Conservation (phyloP, 1,140 invertebrate species). For the Drosophila cardini region DNA sequence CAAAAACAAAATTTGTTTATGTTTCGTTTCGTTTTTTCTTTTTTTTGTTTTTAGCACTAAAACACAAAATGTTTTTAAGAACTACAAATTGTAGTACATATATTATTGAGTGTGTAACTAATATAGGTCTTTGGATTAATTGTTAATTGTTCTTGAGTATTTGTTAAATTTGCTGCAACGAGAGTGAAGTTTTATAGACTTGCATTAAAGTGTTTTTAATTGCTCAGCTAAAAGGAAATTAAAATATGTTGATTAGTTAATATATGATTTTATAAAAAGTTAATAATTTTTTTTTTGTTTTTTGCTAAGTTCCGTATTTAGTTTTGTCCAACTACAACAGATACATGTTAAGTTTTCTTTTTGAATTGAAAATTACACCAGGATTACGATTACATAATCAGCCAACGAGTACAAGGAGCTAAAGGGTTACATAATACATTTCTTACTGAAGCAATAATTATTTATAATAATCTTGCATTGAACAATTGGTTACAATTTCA, state of each 20-base stretch:
- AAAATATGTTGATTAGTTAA: constrained; percentile 55
- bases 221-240: constrained; percentile 67
- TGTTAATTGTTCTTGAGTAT: constrained; percentile 12
- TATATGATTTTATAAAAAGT: constrained; percentile 31
- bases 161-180: constrained; percentile 55
- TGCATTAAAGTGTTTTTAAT: constrained; percentile 44
- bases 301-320: constrained; percentile 33
- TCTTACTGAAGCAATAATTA: constrained; percentile 49
- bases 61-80: constrained; percentile 22
- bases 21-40: no score
- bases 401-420: constrained; percentile 64
- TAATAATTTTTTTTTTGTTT: constrained; percentile 4
- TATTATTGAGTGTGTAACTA: constrained; percentile 29
- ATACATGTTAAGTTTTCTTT: constrained; percentile 22
- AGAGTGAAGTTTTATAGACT: constrained; percentile 53
- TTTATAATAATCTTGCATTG: constrained; percentile 64
- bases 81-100: constrained; percentile 2
- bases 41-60: constrained; percentile 18
- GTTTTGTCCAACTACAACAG: constrained; percentile 41
- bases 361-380: constrained; percentile 32
- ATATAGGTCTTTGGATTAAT: constrained; percentile 11
- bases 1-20: constrained; percentile 28
- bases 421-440: constrained; percentile 56
- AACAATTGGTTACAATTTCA: constrained; percentile 28
- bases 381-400: constrained; percentile 66